phyloP scores from a whole-genome alignment of 2,888 invertebrate species.

The Hypolimnas misippus region DNA sequence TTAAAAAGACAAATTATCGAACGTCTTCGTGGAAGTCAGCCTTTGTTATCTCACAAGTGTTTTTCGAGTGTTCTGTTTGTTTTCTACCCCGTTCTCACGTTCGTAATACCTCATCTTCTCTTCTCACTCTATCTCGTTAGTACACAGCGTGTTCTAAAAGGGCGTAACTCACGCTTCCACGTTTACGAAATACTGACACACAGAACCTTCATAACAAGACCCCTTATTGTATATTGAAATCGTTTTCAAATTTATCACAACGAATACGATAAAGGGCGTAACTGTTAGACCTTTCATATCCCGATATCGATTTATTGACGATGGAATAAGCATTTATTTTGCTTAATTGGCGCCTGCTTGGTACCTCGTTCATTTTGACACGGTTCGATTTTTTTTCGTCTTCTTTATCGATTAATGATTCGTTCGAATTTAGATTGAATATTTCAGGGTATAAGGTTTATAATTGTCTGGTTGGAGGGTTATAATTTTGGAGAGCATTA shows the following conservation, averaged over 20 bases:
- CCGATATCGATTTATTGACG: constrained; percentile 79
- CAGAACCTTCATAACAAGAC: constrained; percentile 80
- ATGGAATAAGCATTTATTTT: constrained; percentile 79
- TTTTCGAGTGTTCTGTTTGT: constrained; percentile 82
- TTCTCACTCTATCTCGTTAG: constrained; percentile 79
- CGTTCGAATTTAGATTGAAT: constrained; percentile 61
- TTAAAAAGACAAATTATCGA: constrained; percentile 84
- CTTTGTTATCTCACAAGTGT: constrained; percentile 84
- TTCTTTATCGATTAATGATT: constrained; percentile 48
- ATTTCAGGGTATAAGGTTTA: constrained; percentile 55
- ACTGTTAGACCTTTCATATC: constrained; percentile 65
- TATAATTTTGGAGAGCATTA: constrained; percentile 73
- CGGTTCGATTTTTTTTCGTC: constrained; percentile 55
- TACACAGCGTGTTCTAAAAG: constrained; percentile 74
- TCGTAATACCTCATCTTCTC: constrained; percentile 59
- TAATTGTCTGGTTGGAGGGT: constrained; percentile 53
- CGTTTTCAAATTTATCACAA: constrained; percentile 60
- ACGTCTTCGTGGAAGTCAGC: constrained; percentile 82
- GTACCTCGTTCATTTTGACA: constrained; percentile 72
- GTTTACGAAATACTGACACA: constrained; percentile 82
- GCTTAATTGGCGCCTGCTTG: constrained; percentile 75
- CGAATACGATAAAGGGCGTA: constrained; percentile 78
- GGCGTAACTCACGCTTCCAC: constrained; percentile 80
- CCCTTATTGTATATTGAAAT: constrained; percentile 70
- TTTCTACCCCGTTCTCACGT: constrained; percentile 64